Percentiles rank a stretch among this genome's conserved stretches.
These are phyloP conservation scores for Epinotia bilunana DNA, from an alignment of 2,888 invertebrate species.

Conservation along the genomic window DNA sequence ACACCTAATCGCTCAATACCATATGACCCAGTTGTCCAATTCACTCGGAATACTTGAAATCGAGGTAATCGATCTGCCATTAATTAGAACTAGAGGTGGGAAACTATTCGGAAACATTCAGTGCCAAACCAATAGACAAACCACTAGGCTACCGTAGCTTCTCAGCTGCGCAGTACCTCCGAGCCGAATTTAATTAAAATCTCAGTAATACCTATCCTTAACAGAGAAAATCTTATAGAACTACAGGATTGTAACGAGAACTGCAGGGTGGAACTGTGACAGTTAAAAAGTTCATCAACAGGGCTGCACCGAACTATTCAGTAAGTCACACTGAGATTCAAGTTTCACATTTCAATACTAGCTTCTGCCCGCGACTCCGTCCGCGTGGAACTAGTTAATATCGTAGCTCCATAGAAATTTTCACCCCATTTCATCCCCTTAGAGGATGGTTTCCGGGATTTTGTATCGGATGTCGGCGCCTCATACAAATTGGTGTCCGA, in stretches of 20 bases:
- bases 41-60: not conserved
- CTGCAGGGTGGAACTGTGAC: constrained; percentile 1
- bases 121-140: too few relatives aligned
- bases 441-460: too few relatives aligned
- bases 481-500: too few relatives aligned
- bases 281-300: constrained; percentile 4
- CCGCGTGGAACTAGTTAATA: too few relatives aligned
- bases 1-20: not conserved
- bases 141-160: too few relatives aligned
- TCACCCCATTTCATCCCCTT: too few relatives aligned
- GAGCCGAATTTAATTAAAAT: not conserved
- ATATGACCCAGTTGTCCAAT: not conserved
- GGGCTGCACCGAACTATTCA: not conserved
- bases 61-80: constrained; percentile 5
- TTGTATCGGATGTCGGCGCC: too few relatives aligned
- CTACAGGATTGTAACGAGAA: not conserved
- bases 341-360: not conserved
- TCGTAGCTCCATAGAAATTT: too few relatives aligned
- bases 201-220: not conserved
- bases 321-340: not conserved
- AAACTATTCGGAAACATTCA: not conserved
- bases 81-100: constrained; percentile 4
- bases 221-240: not conserved
- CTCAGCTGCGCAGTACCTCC: too few relatives aligned
- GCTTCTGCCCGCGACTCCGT: too few relatives aligned